Base-by-base conservation (phyloP, 2,888 invertebrate genomes). In the Eilema depressum region DNA sequence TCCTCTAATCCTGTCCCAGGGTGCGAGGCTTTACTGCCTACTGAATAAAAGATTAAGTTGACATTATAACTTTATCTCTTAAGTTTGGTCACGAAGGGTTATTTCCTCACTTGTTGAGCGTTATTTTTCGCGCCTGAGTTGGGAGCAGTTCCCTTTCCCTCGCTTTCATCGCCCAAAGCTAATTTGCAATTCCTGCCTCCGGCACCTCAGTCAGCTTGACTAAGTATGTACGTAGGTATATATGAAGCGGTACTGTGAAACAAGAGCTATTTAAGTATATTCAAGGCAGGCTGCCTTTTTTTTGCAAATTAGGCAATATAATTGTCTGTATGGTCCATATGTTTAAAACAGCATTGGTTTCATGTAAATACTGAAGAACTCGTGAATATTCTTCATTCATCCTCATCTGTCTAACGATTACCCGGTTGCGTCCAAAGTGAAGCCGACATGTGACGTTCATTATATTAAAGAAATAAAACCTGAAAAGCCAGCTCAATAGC, bases 61-160 rank as follows among this genome's bases (percentile, higher is more conserved):
- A 26, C 60, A 65, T 41, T 20, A 53, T 10, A 63, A 26, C 25
- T 61, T 41, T 68, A 63, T 73, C 65, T 69, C 67, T 41, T 33
- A 20, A 67, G 66, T 76, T 69, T 70, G 72, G 70, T 72, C 72
- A 71, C 74, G 63, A 77, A 83, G 79, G 78, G 81, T 80, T 80
- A 75, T 79, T 73, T 79, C 79, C 75, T 85, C 86, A 91, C 91
- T 91, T 91, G 91, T 91, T 91, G 90, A 90, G 80, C 86, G 83
- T 72, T 78, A 84, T 88, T 87, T 88, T 87, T 88, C 86, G 76
- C 81, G 73, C 76, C 77, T 74, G 71, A 71, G 61, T 62, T 66
- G 67, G 63, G 64, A 30, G 25, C 30, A 37, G 33, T 78, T 70
- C 69, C 71, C 66, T 72, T 65, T 65, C 75, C 75, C 63, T 59